Evolutionary conservation across 2,797 vertebrate genomes (phyloP), one percentile per base, ranked within the genome.

Genomic region (Hapalemur alaotrensis): DNA sequence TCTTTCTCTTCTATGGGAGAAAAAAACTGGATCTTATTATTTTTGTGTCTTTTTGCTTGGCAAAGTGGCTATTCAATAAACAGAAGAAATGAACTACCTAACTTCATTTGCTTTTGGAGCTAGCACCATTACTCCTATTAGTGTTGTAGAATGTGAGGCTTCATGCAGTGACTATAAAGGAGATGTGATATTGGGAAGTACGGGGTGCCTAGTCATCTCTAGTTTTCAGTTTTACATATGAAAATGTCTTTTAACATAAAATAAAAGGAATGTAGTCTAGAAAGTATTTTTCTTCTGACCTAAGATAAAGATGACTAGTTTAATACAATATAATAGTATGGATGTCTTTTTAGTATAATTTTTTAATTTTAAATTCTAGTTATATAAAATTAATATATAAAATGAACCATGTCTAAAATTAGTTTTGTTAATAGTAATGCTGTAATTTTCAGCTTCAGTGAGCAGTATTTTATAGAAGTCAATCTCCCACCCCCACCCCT

Each of bases 261-360:
- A 88, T 84, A 82, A 76, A 96, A 95, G 54, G n/a, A 92, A 41
- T 90, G 8, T 92, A n/a, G 92, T 28, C n/a, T 41, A 15, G 43
- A 54, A 85, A 48, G 11, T 67, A n/a, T 90, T 72, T 95, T 93
- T 35, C 48, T 94, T 95, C 93, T 92, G n/a, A 85, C 23, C 23
- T 63, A 63, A 88, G 30, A 57, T 84, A 54, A 83, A 87, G 59
- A 79, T 75, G n/a, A 73, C 35, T 84, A 83, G 70, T 91, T 91
- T 84, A 95, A 90, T 95, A 93, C 2, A 80, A 30, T 59, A 83
- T 4, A 67, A 23, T 94, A 81, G 32, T 63, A n/a, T 72, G n/a
- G 43, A 25, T 94, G 12, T 92, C 73, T 86, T 94, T 88, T 90
- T 90, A 72, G n/a, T 63, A 14, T 91, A 35, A 46, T n/a, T n/a